Base-by-base conservation (phyloP, 2,797 vertebrate species). In the Salmo trutta region DNA sequence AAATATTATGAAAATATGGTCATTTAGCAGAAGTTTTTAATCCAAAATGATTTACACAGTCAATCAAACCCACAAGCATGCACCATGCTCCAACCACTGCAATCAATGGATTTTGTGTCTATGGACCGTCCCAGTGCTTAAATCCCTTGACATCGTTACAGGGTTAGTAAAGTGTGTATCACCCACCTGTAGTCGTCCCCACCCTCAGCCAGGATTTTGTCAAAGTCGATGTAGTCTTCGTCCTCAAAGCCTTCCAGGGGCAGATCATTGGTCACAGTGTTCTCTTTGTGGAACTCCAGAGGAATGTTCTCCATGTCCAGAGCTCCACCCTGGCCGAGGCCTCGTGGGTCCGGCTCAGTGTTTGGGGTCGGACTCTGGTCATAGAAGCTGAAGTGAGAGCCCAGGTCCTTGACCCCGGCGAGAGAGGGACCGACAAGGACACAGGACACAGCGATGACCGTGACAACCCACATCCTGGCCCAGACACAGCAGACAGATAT, bases 141-240 rank as follows among this genome's bases (percentile, higher is more conserved):
- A 62, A 62, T 62, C n/a, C 6, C 6, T 6, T 62, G 56, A 7
- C 56, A 6, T 62, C 7, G 2, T 62, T 10, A 21, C 1, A 62
- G 56, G 2, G 10, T 62, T 8, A 31, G 27, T 24, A 17, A 12
- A 33, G 3, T 17, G 1, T 36, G 52, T 69, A 56, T 75, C 76
- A 90, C 91, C 85, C 82, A 92, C 93, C 41, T 83, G 84, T 94
- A 94, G 81, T 96, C 94, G 17, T 94, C 93, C 21, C 86, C 90
- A 1, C 95, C 95, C 14, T 95, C 95, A 0, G 85, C 79, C 70
- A 99, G 67, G 73, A 99, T 87, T 87, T 93, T 95, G 62, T 98
- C 97, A 0, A 98, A 93, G 70, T 99, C 97, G 19, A 99, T 84
- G 3, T 99, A 99, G 83, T 99, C 98, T 0, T 97, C 96, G 0